Evolutionary conservation across 2,113 vertebrate genomes (phyloP).

Genomic region (Mungos mungo): DNA sequence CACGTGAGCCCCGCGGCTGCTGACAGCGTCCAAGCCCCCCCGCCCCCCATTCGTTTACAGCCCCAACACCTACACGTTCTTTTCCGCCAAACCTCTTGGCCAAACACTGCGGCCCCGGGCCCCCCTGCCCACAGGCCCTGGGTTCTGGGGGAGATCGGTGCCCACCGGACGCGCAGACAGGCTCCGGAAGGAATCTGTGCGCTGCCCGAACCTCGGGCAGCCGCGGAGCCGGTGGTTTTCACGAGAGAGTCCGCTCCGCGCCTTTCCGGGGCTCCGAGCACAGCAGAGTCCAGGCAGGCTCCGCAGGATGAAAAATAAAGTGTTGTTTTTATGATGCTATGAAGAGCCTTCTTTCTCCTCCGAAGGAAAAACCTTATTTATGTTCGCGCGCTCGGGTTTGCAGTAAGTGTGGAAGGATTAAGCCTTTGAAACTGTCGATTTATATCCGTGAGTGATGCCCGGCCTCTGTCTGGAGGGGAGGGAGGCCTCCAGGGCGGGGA

Average conservation of each 20-base stretch:
- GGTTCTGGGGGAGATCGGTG: constrained; percentile 63
- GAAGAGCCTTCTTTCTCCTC: constrained; percentile 5
- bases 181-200: constrained; percentile 42
- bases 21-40: neutral
- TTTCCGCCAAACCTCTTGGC: constrained; percentile 50
- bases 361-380: constrained; percentile 68
- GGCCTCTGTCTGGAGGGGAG: constrained; percentile 49
- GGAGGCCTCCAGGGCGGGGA: neutral
- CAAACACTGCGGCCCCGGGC: neutral
- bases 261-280: neutral
- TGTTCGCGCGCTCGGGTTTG: constrained; percentile 38
- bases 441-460: constrained; percentile 46
- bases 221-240: constrained; percentile 45
- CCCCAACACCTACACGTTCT: accelerated
- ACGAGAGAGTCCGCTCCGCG: neutral
- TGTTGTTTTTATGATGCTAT: constrained; percentile 44
- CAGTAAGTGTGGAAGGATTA: constrained; percentile 61
- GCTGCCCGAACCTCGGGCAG: neutral
- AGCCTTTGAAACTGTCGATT: constrained; percentile 62
- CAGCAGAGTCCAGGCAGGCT: constrained; percentile 53
- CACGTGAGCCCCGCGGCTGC: neutral
- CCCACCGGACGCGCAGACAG: neutral
- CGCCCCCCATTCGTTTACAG: neutral
- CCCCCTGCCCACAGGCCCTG: neutral
- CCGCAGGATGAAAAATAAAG: constrained; percentile 63